Percentiles rank a stretch among this genome's conserved stretches.
Evolutionary conservation across 1,140 invertebrate genomes (phyloP).

Genomic region (Cyclargus thomasi): DNA sequence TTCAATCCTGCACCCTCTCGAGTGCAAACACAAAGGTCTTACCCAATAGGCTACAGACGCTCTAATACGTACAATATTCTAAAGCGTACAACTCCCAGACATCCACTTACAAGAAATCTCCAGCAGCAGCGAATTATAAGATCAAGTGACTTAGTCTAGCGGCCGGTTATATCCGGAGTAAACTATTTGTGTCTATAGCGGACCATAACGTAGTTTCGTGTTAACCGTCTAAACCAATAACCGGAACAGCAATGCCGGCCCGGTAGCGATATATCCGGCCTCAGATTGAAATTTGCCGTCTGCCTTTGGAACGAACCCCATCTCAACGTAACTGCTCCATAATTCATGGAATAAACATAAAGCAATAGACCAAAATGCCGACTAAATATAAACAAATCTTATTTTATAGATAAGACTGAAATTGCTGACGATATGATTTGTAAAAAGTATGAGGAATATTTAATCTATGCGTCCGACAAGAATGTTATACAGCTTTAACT

Average conservation of each 20-base stretch:
- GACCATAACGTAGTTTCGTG: conserved; percentile 18
- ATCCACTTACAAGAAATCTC: background rate
- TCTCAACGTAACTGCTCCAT: conserved; percentile 16
- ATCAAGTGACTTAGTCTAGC: background rate
- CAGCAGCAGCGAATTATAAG: background rate
- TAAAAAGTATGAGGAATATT: no score
- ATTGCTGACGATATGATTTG: no score
- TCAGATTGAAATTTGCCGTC: conserved; percentile 22
- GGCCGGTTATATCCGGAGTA: background rate
- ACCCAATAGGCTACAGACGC: no score
- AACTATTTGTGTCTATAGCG: conserved; percentile 1
- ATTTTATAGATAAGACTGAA: background rate
- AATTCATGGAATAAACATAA: conserved; percentile 8
- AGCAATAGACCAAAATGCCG: background rate
- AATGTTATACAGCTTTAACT: no score
- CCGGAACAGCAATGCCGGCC: conserved; percentile 20
- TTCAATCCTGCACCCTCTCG: no score
- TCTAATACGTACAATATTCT: background rate
- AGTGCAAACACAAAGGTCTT: no score
- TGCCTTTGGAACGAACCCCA: conserved; percentile 14
- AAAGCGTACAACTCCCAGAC: no score
- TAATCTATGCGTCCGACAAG: no score
- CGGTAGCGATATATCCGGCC: conserved; percentile 19
- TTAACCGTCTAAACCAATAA: conserved; percentile 23
- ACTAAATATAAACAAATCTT: background rate